These are phyloP conservation scores for Actias luna DNA, from an alignment of 2,888 invertebrate genomes.

Conservation along the genomic window DNA sequence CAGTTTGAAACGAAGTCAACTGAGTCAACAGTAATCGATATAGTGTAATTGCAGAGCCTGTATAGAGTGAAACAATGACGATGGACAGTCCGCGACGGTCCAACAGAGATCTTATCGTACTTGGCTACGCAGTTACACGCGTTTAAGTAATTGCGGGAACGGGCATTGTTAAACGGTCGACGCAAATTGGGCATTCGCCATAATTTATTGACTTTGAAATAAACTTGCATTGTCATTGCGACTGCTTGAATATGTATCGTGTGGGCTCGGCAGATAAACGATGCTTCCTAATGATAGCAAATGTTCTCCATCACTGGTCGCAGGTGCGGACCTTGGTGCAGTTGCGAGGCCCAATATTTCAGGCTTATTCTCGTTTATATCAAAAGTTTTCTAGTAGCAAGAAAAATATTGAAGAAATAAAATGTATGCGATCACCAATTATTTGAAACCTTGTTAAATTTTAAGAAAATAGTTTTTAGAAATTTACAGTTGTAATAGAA, in stretches of 20 bases:
- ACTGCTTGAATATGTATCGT: conserved; percentile 76
- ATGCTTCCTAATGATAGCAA: conserved; percentile 75
- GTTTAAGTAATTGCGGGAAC: conserved; percentile 82
- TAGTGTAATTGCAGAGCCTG: conserved; percentile 74
- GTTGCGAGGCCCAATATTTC: not conserved
- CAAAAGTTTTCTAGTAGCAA: too few relatives aligned
- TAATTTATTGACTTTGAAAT: conserved; percentile 79
- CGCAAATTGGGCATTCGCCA: conserved; percentile 81
- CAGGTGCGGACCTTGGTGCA: conserved; percentile 52
- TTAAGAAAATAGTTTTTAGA: too few relatives aligned
- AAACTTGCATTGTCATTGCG: conserved; percentile 72
- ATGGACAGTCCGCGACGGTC: conserved; percentile 39
- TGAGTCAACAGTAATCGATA: conserved; percentile 77
- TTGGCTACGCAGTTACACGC: conserved; percentile 71
- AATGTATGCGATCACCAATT: too few relatives aligned
- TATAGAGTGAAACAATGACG: conserved; percentile 76
- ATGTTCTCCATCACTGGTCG: conserved; percentile 75
- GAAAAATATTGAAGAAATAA: not conserved
- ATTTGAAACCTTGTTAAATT: not conserved
- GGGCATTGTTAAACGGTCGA: conserved; percentile 77
- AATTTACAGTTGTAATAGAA: too few relatives aligned
- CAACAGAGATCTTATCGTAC: conserved; percentile 72
- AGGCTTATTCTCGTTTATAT: not conserved
- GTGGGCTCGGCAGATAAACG: conserved; percentile 59
- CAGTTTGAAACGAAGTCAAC: conserved; percentile 61